These are phyloP conservation scores for Brachycybe producta DNA, from an alignment of 2,888 invertebrate species.

Conservation along the genomic window DNA sequence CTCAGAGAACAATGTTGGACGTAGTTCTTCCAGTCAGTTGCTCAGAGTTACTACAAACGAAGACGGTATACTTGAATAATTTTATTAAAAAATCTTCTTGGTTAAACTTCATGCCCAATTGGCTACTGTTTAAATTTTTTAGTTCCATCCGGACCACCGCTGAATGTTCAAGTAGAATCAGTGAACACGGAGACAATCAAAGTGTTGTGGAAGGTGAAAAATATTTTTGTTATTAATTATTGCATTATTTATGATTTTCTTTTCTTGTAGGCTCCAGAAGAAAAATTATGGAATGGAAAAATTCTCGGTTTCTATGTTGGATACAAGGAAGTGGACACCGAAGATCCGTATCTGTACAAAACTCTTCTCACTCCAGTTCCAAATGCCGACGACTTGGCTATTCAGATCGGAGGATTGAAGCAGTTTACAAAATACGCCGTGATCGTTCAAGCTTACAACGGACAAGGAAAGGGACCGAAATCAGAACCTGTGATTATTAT, in stretches of 20 bases:
- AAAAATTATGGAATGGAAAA: conserved; percentile 19
- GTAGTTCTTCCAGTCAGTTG: conserved; percentile 27
- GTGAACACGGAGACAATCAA: conserved; percentile 31
- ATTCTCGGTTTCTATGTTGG: conserved; percentile 20
- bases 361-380: conserved; percentile 18
- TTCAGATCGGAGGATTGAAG: conserved; percentile 18
- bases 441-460: conserved; percentile 21
- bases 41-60: conserved; percentile 28
- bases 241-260: neutral
- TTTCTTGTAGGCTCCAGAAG: conserved; percentile 16
- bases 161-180: conserved; percentile 30
- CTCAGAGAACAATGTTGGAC: conserved; percentile 13
- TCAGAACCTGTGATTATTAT: conserved; percentile 19
- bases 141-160: conserved; percentile 34
- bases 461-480: conserved; percentile 19
- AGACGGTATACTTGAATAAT: conserved; percentile 25
- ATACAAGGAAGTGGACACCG: conserved; percentile 19
- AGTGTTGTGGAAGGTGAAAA: conserved; percentile 33
- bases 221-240: no score
- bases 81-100: conserved; percentile 2
- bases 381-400: conserved; percentile 13
- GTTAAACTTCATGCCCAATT: no score
- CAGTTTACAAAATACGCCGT: conserved; percentile 21
- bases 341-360: conserved; percentile 18
- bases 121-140: no score